Base-by-base conservation (phyloP, 2,113 vertebrate genomes). In the Guaruba guarouba region DNA sequence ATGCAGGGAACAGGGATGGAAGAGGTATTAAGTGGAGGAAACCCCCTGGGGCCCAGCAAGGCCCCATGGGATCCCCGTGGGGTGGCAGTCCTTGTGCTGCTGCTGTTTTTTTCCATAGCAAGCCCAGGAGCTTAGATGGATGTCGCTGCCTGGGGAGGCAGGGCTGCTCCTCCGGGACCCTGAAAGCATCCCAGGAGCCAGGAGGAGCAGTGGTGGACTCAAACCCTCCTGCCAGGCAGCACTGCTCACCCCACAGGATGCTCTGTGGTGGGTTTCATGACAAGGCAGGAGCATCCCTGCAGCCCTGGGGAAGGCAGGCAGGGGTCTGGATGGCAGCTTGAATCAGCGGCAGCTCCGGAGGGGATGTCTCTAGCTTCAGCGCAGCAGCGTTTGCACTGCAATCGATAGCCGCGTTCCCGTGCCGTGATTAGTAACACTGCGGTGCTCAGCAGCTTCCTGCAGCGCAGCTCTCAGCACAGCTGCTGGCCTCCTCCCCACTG, bases 381-480 rank as follows among this genome's bases (percentile, higher is more conserved):
- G 51, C 75, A 43, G 88, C n/a, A 9, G 66, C 29, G 81, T 54
- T 97, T 27, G 86, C 78, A 64, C 91, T 35, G 44, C 90, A 94
- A 88, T 97, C 92, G 80, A 93, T 95, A 39, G 71, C 90, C 9
- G 82, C 78, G 37, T 48, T 90, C 94, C 91, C 23, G 63, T 59
- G 96, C 75, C 49, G 28, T 71, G 94, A 84, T 90, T 86, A 93
- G 92, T 70, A 92, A 96, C 87, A 48, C 78, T 92, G 94, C 96
- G 68, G 95, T 48, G 74, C 76, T 78, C 44, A 51, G 73, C 87
- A 73, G 85, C 85, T 87, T 90, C 86, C 92, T 89, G 92, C 90
- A 46, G 90, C 46, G 82, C n/a, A 9, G 81, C 86, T 70, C 62
- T 78, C 25, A 43, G 61, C 92, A 46, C 20, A 27, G 69, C 77